Base-by-base conservation (phyloP, 2,797 vertebrate species). In the Tarsius wallacei region DNA sequence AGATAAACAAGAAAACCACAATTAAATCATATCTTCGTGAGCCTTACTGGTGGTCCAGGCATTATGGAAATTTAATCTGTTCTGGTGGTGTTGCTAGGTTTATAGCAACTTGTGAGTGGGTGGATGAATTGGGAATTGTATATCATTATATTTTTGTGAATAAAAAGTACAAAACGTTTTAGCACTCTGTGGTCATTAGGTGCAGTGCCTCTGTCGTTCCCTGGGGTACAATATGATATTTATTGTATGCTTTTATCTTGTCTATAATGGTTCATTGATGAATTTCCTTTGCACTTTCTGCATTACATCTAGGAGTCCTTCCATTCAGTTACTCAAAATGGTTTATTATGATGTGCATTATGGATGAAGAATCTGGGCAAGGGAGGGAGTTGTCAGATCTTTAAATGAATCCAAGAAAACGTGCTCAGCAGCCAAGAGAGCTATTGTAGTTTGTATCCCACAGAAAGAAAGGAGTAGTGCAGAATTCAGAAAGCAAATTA, bases 271-370 rank as follows among this genome's bases (percentile, higher is more conserved):
- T 64, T 76, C 26, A 6, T 89, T 87, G 77, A 13, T 33, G 33
- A 92, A 66, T 87, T 96, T 85, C 16, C n/a, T 24, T 96, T 94
- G 22, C 87, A 47, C 47, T 33, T 42, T 77, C 66, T 26, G 51
- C 22, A 74, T 64, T 26, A 57, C 11, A 63, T 42, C 1, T 1
- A 22, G 4, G n/a, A 91, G 53, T 12, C n/a, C 10, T 71, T 85
- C 28, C 57, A 57, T 51, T 76, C 28, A 42, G 0, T 47, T 85
- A 28, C n/a, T 71, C 16, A 33, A 73, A 71, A 51, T 26, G 26
- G 4, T 68, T 86, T 31, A n/a, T 63, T 7, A 8, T 12, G 42
- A 15, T 78, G 16, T 64, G 47, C 14, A 42, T 6, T 89, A 82
- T 47, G 33, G 9, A 16, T 11, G 26, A 70, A 71, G 49, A 66